Evolutionary conservation across 2,797 vertebrate species (phyloP), one percentile per base, ranked within the genome.

Genomic region (Sphenodon punctatus): DNA sequence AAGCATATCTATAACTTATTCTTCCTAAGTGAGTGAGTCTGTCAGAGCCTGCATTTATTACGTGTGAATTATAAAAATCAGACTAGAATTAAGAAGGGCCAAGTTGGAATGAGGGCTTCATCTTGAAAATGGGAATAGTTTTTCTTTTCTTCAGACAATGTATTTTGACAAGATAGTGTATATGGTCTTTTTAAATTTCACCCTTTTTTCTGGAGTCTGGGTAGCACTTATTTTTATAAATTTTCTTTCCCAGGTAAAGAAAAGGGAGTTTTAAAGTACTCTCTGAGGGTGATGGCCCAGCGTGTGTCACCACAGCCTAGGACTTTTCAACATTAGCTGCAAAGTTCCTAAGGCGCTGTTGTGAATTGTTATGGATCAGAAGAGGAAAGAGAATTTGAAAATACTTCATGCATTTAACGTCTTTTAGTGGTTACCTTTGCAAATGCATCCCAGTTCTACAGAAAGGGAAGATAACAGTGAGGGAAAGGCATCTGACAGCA

Each of bases 41-140:
- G 16, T 60, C 55, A 73, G 45, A 58, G 85, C 83, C 55, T 64
- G 23, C 63, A 86, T 15, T 3, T 7, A 72, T 49, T 72, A 2
- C 0, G 51, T 8, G 0, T 60, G 53, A 67, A 69, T 75, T 78
- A 79, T n/a, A 61, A 84, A 60, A 25, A 25, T 65, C 45, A 8
- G 1, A 0, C 36, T 64, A n/a, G 67, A 82, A 55, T 80, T 82
- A 64, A 59, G 42, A 77, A 75, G n/a, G 61, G 34, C 77, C 34
- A 81, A 2, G 16, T n/a, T 49, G 0, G 32, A n/a, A 78, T 78
- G 42, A 78, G 4, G 1, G 10, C 43, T 74, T 27, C 46, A 46
- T 58, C 61, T 30, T 68, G 76, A 51, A 87, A 78, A 55, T 70
- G 43, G 43, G 65, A 82, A 45, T 53, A 84, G 43, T 51, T 84